Percentiles rank a stretch among this genome's conserved stretches.
Evolutionary conservation across 2,888 invertebrate genomes (phyloP).

Genomic region (Drosophila eohydei): DNA sequence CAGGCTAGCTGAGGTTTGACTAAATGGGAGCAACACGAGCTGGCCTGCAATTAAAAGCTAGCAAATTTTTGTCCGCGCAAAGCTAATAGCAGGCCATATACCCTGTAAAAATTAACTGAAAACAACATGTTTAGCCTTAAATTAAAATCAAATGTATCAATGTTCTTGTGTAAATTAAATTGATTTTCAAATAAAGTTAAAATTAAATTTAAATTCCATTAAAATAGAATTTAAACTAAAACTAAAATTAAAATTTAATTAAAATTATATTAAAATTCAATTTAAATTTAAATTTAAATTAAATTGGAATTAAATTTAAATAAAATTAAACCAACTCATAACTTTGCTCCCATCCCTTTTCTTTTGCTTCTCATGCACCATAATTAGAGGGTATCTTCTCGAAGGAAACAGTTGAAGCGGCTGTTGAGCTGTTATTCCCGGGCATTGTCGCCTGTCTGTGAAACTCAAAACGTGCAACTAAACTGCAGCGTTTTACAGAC

Average conservation of each 20-base stretch:
- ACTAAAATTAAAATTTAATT: not conserved
- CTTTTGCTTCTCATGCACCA: not conserved
- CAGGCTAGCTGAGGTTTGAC: conserved; percentile 39
- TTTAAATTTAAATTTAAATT: not conserved
- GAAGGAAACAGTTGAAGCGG: not conserved
- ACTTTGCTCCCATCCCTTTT: not conserved
- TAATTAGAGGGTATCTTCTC: conserved; percentile 6
- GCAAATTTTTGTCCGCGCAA: not conserved
- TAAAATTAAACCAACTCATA: not conserved
- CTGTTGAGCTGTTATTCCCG: conserved; percentile 9
- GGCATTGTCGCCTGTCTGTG: conserved; percentile 38
- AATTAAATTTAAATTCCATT: not conserved
- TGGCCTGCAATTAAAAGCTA: conserved; percentile 63
- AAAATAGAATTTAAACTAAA: not conserved
- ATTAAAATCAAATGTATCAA: not conserved
- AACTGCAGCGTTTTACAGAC: conserved; percentile 58
- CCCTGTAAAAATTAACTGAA: not conserved
- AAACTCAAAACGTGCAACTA: conserved; percentile 71
- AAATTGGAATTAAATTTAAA: not conserved
- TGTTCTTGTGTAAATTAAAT: not conserved
- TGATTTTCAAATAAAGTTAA: no score
- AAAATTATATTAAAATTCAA: not conserved
- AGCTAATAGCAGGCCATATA: not conserved
- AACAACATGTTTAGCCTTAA: not conserved
- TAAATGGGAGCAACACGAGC: conserved; percentile 62